These are phyloP conservation scores for Brenthis daphne DNA, from an alignment of 2,888 invertebrate genomes.

Conservation along the genomic window DNA sequence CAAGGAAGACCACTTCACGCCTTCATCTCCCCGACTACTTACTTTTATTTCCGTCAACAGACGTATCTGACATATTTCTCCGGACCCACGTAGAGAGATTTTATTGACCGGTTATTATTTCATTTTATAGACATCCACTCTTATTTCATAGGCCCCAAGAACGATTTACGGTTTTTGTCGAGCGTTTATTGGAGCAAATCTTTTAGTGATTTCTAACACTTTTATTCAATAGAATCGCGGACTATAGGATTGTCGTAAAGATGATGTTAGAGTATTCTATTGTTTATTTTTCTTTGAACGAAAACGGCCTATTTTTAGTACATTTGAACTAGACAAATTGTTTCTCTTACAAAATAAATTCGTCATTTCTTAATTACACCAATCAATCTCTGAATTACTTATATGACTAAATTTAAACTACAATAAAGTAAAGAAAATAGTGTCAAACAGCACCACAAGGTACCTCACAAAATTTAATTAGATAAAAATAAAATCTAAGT, in stretches of 20 bases:
- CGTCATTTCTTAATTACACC: no score
- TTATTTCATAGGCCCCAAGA: conserved; percentile 76
- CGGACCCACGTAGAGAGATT: conserved; percentile 64
- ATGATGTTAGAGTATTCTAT: conserved; percentile 53
- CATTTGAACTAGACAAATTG: not conserved
- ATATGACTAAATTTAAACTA: no score
- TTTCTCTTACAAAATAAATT: not conserved
- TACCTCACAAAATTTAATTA: conserved; percentile 68
- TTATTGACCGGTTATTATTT: conserved; percentile 81
- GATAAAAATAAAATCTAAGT: conserved; percentile 70
- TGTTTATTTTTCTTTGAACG: conserved; percentile 42
- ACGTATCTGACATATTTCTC: conserved; percentile 76
- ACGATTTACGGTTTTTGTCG: conserved; percentile 73
- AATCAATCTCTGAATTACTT: no score
- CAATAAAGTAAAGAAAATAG: no score
- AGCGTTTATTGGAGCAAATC: conserved; percentile 72
- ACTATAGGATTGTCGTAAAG: conserved; percentile 61
- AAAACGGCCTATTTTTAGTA: not conserved
- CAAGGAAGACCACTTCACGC: conserved; percentile 60
- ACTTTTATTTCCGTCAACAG: conserved; percentile 54
- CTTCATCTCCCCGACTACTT: conserved; percentile 57
- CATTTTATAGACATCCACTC: conserved; percentile 79
- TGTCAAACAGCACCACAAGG: conserved; percentile 43
- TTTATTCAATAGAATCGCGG: conserved; percentile 67
- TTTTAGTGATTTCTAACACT: conserved; percentile 63